Evolutionary conservation across 2,888 invertebrate species (phyloP).

Genomic region (Drosophila atroscutellata): DNA sequence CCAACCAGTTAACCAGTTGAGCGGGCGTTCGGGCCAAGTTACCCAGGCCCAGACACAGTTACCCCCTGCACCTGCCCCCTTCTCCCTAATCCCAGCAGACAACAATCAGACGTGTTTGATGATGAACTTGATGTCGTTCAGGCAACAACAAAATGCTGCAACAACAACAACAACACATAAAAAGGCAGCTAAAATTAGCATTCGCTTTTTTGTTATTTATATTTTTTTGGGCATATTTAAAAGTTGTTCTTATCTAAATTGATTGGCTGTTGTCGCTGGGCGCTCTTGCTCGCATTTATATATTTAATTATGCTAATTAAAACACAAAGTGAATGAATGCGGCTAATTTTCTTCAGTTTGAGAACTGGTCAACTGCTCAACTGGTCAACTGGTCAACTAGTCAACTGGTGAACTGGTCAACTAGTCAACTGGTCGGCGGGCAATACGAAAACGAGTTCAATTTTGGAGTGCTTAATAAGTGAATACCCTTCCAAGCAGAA

Average conservation of each 20-base stretch:
- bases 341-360: conserved; percentile 10
- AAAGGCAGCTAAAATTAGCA: conserved; percentile 5
- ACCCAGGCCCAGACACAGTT: conserved; percentile 7
- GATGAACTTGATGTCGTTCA: conserved; percentile 70
- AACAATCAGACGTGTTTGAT: conserved; percentile 69
- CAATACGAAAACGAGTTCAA: conserved; percentile 1
- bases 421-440: neutral
- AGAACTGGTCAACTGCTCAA: conserved; percentile 56
- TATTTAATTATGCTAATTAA: conserved; percentile 75
- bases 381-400: conserved; percentile 37
- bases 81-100: conserved; percentile 7
- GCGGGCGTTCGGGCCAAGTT: conserved; percentile 45
- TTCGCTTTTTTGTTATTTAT: neutral
- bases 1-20: conserved; percentile 46
- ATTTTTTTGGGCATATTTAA: conserved; percentile 46
- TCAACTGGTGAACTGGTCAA: conserved; percentile 41
- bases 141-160: conserved; percentile 19
- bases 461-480: neutral
- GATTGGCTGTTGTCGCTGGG: conserved; percentile 22
- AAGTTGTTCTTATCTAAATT: conserved; percentile 79
- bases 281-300: conserved; percentile 67
- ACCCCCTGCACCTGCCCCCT: neutral
- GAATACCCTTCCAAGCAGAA: conserved; percentile 5
- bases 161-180: neutral
- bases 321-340: conserved; percentile 25